Conservation (phyloP, 2,113 vertebrate species). For the Perca schrenkii region DNA sequence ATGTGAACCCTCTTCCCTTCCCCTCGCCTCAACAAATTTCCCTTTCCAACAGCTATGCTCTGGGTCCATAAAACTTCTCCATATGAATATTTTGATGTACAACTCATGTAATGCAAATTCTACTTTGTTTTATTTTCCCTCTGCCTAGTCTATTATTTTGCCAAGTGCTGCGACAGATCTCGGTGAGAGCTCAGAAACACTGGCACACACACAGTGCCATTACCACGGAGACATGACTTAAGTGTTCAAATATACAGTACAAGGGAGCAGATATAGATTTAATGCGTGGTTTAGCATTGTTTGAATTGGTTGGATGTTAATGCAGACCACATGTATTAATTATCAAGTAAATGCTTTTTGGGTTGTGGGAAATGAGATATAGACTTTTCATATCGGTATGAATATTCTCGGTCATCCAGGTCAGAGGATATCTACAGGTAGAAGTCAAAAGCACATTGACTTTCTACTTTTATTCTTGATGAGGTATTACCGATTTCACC, state of each 20-base stretch:
- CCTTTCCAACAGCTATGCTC: constrained; percentile 47
- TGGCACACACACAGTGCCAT: constrained; percentile 11
- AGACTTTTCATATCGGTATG: background rate
- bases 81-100: constrained; percentile 81
- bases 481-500: background rate
- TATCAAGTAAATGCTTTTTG: constrained; percentile 38
- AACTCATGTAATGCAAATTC: constrained; percentile 80
- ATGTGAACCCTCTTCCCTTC: constrained; percentile 37
- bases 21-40: constrained; percentile 49
- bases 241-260: constrained; percentile 19
- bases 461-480: background rate
- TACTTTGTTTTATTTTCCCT: constrained; percentile 76
- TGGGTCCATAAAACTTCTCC: constrained; percentile 66
- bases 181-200: constrained; percentile 7
- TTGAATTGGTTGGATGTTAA: constrained; percentile 21
- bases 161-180: constrained; percentile 42
- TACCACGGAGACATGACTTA: constrained; percentile 3
- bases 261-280: constrained; percentile 19
- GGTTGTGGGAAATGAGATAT: constrained; percentile 16
- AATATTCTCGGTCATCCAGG: constrained; percentile 4
- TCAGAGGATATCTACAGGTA: constrained; percentile 16
- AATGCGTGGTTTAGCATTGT: constrained; percentile 49
- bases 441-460: background rate
- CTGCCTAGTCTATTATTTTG: constrained; percentile 67
- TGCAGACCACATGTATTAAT: constrained; percentile 51